Conservation (phyloP, 92 coral and sea anemone species). For the Pocillopora meandrina region DNA sequence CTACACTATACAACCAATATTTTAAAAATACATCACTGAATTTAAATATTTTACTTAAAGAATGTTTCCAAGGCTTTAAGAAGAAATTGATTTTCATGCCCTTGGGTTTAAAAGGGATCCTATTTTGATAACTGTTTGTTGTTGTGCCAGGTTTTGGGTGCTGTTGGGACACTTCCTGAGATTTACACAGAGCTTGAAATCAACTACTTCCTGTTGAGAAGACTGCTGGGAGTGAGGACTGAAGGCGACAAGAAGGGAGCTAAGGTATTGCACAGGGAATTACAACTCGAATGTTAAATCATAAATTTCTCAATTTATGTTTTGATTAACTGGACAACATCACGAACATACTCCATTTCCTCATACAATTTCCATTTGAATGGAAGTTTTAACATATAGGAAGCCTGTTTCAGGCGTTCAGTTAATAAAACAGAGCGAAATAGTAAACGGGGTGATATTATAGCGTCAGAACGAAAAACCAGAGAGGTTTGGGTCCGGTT, state of each 20-base stretch:
- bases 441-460: too few species aligned
- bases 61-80: too few species aligned
- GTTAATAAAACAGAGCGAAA: too few species aligned
- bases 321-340: background rate
- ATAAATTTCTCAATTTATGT: background rate
- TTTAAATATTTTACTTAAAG: too few species aligned
- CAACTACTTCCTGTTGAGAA: slow-evolving; percentile 94
- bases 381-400: background rate
- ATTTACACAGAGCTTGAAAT: slow-evolving; percentile 98
- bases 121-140: background rate
- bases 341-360: background rate
- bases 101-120: background rate
- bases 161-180: slow-evolving; percentile 95
- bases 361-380: background rate
- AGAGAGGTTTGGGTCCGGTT: too few species aligned
- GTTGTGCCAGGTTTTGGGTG: slow-evolving; percentile 82
- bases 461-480: too few species aligned
- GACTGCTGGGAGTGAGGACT: slow-evolving; percentile 98
- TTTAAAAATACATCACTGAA: too few species aligned
- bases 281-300: too few species aligned
- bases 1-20: too few species aligned
- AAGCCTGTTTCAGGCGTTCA: too few species aligned
- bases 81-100: background rate
- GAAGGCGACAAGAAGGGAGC: slow-evolving; percentile 99
- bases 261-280: slow-evolving; percentile 54